Conservation (phyloP, 1,140 invertebrate species). For the Babylonia areolata region DNA sequence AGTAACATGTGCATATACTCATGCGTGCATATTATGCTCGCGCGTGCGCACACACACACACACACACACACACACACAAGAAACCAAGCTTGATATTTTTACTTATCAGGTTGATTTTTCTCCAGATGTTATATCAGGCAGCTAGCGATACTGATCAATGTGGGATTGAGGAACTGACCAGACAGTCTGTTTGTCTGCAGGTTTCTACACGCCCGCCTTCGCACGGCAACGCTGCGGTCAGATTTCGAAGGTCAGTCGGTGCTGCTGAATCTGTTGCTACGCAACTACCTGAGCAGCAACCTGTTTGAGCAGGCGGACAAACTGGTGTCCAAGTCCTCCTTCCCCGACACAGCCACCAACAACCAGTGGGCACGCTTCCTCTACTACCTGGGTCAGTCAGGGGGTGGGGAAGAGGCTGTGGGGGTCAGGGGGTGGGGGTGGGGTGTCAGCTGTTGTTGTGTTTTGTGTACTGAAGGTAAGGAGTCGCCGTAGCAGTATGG, state of each 20-base stretch:
- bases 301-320: constrained; percentile 94
- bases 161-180: too few relatives aligned
- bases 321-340: constrained; percentile 96
- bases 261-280: constrained; percentile 94
- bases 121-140: too few relatives aligned
- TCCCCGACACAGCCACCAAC: constrained; percentile 96
- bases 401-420: background rate
- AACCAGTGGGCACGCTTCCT: constrained; percentile 99
- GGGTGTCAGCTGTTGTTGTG: too few relatives aligned
- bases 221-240: constrained; percentile 95
- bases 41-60: too few relatives aligned
- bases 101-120: too few relatives aligned
- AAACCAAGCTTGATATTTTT: too few relatives aligned
- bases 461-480: too few relatives aligned
- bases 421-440: background rate
- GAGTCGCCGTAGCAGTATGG: too few relatives aligned
- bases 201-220: constrained; percentile 91
- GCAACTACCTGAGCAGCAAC: constrained; percentile 97
- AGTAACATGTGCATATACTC: too few relatives aligned
- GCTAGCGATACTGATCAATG: too few relatives aligned
- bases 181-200: constrained; percentile 66
- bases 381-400: constrained; percentile 86
- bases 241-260: constrained; percentile 98
- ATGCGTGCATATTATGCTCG: background rate
- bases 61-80: too few relatives aligned